Percentiles rank a stretch among this genome's conserved stretches.
Conservation (phyloP, 2,113 vertebrate genomes). For the Oceanites oceanicus region DNA sequence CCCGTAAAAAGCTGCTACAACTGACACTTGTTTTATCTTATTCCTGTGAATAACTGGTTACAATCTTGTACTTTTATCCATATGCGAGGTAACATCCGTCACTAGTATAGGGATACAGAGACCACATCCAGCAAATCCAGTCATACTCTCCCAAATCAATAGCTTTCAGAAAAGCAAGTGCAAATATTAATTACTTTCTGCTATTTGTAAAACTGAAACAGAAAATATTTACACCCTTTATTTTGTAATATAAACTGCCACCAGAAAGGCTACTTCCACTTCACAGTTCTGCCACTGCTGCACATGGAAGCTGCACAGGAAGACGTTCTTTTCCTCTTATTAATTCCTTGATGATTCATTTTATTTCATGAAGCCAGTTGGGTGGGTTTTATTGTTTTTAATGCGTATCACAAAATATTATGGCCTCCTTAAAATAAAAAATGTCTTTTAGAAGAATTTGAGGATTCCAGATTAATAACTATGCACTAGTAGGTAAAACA, state of each 20-base stretch:
- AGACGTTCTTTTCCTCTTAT: neutral
- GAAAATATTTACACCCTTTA: neutral
- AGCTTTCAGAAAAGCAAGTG: neutral
- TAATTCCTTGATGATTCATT: neutral
- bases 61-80: neutral
- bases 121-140: neutral
- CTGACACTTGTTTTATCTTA: neutral
- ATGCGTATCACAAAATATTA: neutral
- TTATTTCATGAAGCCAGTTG: neutral
- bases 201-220: neutral
- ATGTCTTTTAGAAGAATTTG: neutral
- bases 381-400: neutral
- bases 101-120: neutral
- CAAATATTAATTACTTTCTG: neutral
- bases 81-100: fast-evolving
- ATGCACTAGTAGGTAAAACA: neutral
- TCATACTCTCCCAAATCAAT: too few species aligned
- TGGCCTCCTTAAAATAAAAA: neutral
- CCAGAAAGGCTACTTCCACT: neutral
- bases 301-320: neutral
- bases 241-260: neutral
- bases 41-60: neutral
- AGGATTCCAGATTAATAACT: neutral
- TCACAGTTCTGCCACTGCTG: neutral
- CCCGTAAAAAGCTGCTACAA: neutral